Evolutionary conservation across 2,888 invertebrate genomes (phyloP).

Genomic region (Parapristionchus giblindavisi): DNA sequence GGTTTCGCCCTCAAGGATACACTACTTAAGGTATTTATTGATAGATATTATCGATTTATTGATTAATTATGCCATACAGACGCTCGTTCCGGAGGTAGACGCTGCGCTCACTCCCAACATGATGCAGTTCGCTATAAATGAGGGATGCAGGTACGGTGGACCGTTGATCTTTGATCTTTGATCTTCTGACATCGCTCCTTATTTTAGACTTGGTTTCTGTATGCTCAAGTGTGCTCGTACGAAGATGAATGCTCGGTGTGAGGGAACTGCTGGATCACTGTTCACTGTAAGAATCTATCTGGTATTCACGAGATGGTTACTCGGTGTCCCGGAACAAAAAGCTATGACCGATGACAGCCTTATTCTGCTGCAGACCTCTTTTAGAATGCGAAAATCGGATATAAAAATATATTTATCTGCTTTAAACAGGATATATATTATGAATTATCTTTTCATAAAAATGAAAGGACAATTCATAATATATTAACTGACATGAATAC

Average conservation of each 20-base stretch:
- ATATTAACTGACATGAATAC: too few relatives aligned
- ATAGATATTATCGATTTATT: not conserved
- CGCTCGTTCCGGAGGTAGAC: slow-evolving; percentile 29
- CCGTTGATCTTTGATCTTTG: slow-evolving; percentile 1
- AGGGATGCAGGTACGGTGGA: slow-evolving; percentile 32
- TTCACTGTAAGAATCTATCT: not conserved
- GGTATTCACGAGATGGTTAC: not conserved
- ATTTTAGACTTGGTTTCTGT: slow-evolving; percentile 52
- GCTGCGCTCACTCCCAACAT: slow-evolving; percentile 23
- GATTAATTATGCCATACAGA: not conserved
- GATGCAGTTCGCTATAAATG: slow-evolving; percentile 30
- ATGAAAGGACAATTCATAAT: too few relatives aligned
- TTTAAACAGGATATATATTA: too few relatives aligned
- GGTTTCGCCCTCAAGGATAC: slow-evolving; percentile 36
- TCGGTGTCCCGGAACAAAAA: not conserved
- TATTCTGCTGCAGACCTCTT: not conserved
- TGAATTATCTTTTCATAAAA: too few relatives aligned
- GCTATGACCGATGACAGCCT: not conserved
- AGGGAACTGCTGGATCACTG: slow-evolving; percentile 52
- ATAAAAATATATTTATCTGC: too few relatives aligned
- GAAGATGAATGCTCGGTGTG: slow-evolving; percentile 58
- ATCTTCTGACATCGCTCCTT: not conserved
- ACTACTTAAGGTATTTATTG: slow-evolving; percentile 21
- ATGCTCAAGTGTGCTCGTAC: slow-evolving; percentile 54
- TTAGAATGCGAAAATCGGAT: not conserved